A percentile compares a stretch with the other conserved stretches of the same genome.
phyloP scores from a whole-genome alignment of 2,888 invertebrate species.

The Tortricodes alternella region DNA sequence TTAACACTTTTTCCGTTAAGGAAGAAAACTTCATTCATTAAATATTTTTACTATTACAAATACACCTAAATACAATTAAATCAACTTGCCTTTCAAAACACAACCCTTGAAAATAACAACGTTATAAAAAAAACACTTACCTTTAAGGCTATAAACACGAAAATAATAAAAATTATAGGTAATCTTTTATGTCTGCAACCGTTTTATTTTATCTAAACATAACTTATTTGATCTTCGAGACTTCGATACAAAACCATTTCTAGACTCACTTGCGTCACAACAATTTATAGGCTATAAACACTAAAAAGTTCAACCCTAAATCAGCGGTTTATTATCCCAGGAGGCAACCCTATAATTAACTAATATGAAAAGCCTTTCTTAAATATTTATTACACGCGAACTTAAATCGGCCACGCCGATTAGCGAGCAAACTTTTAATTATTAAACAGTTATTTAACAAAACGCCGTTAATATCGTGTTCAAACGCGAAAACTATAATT shows the following conservation, averaged over 20 bases:
- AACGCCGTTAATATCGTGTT: neutral
- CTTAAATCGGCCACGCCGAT: neutral
- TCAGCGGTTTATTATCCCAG: constrained; percentile 5
- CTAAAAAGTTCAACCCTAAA: constrained; percentile 9
- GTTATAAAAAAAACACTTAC: too few relatives aligned
- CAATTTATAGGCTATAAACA: too few relatives aligned
- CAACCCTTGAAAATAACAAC: too few relatives aligned
- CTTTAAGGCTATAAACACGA: too few relatives aligned
- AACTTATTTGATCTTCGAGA: too few relatives aligned
- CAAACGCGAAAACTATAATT: neutral
- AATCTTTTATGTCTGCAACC: too few relatives aligned
- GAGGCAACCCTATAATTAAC: constrained; percentile 6
- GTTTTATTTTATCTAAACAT: neutral
- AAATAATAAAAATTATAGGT: too few relatives aligned
- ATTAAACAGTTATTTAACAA: neutral
- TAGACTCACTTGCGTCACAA: constrained; percentile 2
- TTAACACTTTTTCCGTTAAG: too few relatives aligned
- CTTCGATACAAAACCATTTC: neutral
- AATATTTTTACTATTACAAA: too few relatives aligned
- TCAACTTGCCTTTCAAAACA: too few relatives aligned
- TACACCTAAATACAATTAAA: too few relatives aligned
- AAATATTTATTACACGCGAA: constrained; percentile 11
- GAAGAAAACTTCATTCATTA: too few relatives aligned
- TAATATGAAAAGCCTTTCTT: neutral
- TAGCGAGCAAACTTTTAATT: neutral